phyloP scores from a whole-genome alignment of 1,140 invertebrate genomes.

The Scaptomyza pallida region DNA sequence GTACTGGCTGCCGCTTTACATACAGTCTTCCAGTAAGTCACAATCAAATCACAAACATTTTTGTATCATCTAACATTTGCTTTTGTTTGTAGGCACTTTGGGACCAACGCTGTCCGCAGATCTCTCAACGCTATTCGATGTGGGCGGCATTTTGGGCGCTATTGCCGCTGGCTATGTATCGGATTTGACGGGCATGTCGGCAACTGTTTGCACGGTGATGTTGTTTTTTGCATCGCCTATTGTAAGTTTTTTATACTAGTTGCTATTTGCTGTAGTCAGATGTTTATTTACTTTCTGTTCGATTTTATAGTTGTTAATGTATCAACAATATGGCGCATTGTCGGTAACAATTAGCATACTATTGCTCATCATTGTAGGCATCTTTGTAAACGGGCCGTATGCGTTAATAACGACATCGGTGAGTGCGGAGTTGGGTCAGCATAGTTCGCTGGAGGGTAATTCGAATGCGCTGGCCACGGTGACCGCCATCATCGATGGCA shows the following conservation, averaged over 20 bases:
- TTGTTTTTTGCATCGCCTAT: conserved; percentile 91
- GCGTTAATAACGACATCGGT: conserved; percentile 98
- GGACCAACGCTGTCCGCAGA: conserved; percentile 90
- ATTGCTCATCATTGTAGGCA: conserved; percentile 91
- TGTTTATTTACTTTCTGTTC: conserved; percentile 13
- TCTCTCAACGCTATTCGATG: conserved; percentile 95
- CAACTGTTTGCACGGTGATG: conserved; percentile 93
- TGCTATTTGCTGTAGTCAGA: background rate
- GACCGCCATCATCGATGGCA: conserved; percentile 98
- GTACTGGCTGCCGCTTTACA: conserved; percentile 97
- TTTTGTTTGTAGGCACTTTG: conserved; percentile 86
- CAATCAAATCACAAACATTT: background rate
- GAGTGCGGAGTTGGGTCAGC: conserved; percentile 94
- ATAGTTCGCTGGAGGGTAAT: conserved; percentile 92
- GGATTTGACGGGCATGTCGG: conserved; percentile 93
- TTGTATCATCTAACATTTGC: background rate
- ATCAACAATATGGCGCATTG: conserved; percentile 88
- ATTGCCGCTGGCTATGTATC: conserved; percentile 94
- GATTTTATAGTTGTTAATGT: conserved; percentile 89
- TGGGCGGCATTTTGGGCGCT: conserved; percentile 95
- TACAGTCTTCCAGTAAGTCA: conserved; percentile 92
- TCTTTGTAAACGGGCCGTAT: conserved; percentile 97
- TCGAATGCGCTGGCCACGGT: conserved; percentile 96
- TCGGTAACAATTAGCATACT: conserved; percentile 87
- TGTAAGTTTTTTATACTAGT: conserved; percentile 87